Evolutionary conservation across 35 echinoderm and acorn worm species (phyloP).

Genomic region (Patiria miniata): DNA sequence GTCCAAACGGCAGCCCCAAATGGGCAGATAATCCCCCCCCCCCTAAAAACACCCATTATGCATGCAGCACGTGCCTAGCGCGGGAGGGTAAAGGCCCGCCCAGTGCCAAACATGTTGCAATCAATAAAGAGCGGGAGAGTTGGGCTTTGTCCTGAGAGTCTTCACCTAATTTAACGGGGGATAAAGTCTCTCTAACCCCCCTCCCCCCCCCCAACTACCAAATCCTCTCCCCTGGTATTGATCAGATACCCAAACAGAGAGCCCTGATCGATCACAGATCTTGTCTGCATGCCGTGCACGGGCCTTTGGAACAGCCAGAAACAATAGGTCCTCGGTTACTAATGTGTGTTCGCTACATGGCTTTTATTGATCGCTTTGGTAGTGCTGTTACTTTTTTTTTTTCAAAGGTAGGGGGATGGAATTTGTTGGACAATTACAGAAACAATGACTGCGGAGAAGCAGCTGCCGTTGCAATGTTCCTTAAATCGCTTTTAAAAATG

Average conservation of each 20-base stretch:
- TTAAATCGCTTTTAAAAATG: too few relatives aligned
- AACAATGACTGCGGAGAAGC: too few relatives aligned
- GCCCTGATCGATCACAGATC: not conserved
- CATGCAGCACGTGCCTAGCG: slow-evolving; percentile 29
- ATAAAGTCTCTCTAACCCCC: not conserved
- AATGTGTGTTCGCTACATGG: slow-evolving; percentile 19
- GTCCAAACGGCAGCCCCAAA: slow-evolving; percentile 8
- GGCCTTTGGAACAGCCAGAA: not conserved
- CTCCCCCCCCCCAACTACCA: too few relatives aligned
- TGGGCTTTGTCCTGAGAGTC: slow-evolving; percentile 2
- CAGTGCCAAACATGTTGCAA: not conserved
- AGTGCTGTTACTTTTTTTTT: too few relatives aligned
- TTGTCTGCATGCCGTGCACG: not conserved
- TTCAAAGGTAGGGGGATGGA: too few relatives aligned
- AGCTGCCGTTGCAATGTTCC: too few relatives aligned
- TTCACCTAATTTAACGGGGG: slow-evolving; percentile 28
- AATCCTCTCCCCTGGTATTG: not conserved
- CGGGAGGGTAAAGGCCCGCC: slow-evolving; percentile 18
- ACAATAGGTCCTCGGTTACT: not conserved
- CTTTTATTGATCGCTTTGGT: not conserved
- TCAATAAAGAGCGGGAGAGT: not conserved
- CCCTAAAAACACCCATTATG: not conserved
- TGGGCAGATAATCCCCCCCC: not conserved
- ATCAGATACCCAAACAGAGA: not conserved
- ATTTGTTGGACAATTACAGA: too few relatives aligned